Evolutionary conservation across 2,113 vertebrate genomes (phyloP).

Genomic region (Syrrhaptes paradoxus): DNA sequence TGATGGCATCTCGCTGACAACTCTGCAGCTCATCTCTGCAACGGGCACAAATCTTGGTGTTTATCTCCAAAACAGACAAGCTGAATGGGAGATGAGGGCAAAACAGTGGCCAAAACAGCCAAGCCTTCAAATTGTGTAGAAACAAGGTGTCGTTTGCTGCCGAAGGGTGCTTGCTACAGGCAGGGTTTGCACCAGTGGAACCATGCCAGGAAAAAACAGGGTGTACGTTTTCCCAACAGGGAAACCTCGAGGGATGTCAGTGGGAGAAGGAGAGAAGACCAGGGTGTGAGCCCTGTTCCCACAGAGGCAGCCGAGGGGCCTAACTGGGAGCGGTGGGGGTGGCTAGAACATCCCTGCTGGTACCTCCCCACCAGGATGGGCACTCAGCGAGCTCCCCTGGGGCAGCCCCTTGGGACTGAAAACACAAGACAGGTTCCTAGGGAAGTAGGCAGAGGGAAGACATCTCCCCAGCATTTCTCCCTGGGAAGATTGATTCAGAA

Average conservation of each 20-base stretch:
- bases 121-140: neutral
- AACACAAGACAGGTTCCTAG: rapidly evolving
- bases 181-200: rapidly evolving
- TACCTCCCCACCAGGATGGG: rapidly evolving
- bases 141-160: neutral
- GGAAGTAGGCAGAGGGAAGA: neutral
- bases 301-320: neutral
- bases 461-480: neutral
- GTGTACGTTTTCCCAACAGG: neutral
- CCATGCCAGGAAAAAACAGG: neutral
- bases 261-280: neutral
- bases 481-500: neutral
- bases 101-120: neutral
- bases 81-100: neutral
- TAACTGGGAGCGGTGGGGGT: neutral
- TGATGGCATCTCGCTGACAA: neutral
- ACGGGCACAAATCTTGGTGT: neutral
- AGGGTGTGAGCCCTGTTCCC: neutral
- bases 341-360: neutral
- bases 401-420: neutral
- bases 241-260: neutral
- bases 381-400: rapidly evolving
- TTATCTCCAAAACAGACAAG: neutral
- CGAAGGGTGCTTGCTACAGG: neutral
- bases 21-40: neutral